These are phyloP conservation scores for Andrena praecox DNA, from an alignment of 2,888 invertebrate genomes.

Conservation along the genomic window DNA sequence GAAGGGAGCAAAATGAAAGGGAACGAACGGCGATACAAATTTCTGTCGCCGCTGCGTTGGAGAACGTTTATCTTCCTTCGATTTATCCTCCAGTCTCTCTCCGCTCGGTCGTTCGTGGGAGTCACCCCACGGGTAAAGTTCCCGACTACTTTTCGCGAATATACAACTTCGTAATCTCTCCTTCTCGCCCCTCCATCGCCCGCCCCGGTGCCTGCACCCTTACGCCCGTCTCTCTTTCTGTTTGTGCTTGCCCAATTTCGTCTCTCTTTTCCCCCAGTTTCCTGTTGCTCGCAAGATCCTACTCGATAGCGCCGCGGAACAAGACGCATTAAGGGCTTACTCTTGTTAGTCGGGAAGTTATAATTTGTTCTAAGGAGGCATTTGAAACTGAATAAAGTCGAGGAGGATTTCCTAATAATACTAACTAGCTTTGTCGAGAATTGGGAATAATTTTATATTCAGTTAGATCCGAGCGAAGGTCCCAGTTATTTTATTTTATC, in stretches of 20 bases:
- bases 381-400: neutral
- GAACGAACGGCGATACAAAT: constrained; percentile 44
- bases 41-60: constrained; percentile 28
- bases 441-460: neutral
- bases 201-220: neutral
- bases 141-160: constrained; percentile 58
- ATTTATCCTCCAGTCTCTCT: constrained; percentile 28
- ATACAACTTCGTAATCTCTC: constrained; percentile 56
- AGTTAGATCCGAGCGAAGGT: neutral
- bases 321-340: neutral
- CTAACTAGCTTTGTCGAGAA: neutral
- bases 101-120: constrained; percentile 26
- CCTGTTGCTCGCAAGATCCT: constrained; percentile 4
- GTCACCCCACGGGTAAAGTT: constrained; percentile 45
- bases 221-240: constrained; percentile 6
- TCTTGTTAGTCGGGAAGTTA: neutral
- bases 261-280: constrained; percentile 9
- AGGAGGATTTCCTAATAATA: neutral
- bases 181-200: neutral
- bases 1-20: constrained; percentile 34
- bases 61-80: constrained; percentile 46
- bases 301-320: neutral
- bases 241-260: neutral
- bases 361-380: neutral
- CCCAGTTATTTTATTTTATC: neutral